Percentiles rank a stretch among this genome's conserved stretches.
phyloP scores from a whole-genome alignment of 1,140 invertebrate genomes.

The Caenorhabditis latens region DNA sequence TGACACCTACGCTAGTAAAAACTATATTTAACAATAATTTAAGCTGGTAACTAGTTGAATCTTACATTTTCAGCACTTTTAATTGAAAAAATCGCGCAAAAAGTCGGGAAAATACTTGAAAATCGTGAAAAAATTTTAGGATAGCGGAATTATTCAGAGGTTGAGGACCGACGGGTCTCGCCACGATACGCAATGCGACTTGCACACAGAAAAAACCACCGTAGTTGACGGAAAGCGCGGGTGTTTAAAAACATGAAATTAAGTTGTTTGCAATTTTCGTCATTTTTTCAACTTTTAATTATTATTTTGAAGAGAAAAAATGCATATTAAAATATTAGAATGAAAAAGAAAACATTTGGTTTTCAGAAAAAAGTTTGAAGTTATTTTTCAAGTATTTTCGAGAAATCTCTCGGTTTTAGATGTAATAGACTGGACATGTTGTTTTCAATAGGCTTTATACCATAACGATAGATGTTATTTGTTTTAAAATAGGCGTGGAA shows the following conservation, averaged over 20 bases:
- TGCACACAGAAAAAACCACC: constrained; percentile 4
- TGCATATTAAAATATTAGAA: too few relatives aligned
- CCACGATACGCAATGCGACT: background rate
- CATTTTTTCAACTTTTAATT: background rate
- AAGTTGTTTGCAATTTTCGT: background rate
- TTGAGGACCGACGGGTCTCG: background rate
- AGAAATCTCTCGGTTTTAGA: too few relatives aligned
- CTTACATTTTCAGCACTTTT: background rate
- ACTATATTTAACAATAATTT: too few relatives aligned
- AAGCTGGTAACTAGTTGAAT: too few relatives aligned
- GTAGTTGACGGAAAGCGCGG: constrained; percentile 5
- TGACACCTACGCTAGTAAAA: background rate
- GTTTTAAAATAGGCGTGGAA: too few relatives aligned
- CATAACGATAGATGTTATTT: too few relatives aligned
- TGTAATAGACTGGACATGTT: too few relatives aligned
- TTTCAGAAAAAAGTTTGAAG: too few relatives aligned
- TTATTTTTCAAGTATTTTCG: too few relatives aligned
- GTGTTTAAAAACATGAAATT: background rate
- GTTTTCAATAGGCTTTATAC: too few relatives aligned
- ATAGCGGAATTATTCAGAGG: background rate
- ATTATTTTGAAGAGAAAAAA: too few relatives aligned
- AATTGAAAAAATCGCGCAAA: background rate
- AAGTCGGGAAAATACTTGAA: background rate
- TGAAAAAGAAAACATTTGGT: too few relatives aligned
- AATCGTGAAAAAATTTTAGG: constrained; percentile 49